Evolutionary conservation across 2,797 vertebrate genomes (phyloP).

Genomic region (Rhabdomys pumilio): DNA sequence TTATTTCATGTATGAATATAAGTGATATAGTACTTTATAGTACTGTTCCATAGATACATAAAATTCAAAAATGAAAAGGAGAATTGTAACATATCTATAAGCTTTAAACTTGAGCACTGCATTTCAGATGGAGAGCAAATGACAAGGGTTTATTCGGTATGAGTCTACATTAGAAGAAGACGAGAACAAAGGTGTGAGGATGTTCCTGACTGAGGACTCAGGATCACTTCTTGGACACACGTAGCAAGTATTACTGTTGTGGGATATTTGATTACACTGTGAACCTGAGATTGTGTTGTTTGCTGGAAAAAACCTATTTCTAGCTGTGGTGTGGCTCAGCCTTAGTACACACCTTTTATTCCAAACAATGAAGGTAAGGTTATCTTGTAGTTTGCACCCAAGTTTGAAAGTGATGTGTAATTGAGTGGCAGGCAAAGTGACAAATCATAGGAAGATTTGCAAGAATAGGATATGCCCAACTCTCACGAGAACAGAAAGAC

Average conservation of each 20-base stretch:
- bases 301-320: not conserved
- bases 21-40: not conserved
- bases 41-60: not conserved
- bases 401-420: not conserved
- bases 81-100: not conserved
- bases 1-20: not conserved
- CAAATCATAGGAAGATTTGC: not conserved
- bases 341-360: not conserved
- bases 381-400: not conserved
- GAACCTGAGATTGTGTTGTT: not conserved
- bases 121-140: not conserved
- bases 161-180: not conserved
- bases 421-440: not conserved
- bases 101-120: not conserved
- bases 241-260: not conserved
- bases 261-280: not conserved
- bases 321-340: not conserved
- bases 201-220: not conserved
- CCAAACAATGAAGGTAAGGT: not conserved
- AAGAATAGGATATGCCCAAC: not conserved
- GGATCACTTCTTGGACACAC: not conserved
- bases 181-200: not conserved
- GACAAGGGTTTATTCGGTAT: not conserved
- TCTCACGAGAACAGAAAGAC: not conserved
- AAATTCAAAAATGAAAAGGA: not conserved